These are phyloP conservation scores for Coenonympha glycerion DNA, from an alignment of 2,888 invertebrate species.

Conservation along the genomic window DNA sequence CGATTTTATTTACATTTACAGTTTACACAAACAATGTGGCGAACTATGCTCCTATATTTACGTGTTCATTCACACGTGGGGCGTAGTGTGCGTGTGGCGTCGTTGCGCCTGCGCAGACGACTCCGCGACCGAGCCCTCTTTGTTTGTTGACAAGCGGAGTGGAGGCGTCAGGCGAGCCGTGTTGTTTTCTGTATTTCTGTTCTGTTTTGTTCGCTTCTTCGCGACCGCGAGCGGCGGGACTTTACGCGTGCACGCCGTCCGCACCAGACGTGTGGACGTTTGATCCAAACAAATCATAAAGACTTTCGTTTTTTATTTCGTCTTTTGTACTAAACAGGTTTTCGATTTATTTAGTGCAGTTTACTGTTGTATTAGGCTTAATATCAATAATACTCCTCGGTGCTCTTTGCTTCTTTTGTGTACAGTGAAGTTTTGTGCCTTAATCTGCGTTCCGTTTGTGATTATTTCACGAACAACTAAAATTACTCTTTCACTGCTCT, in stretches of 20 bases:
- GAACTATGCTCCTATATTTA: slow-evolving; percentile 50
- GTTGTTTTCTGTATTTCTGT: slow-evolving; percentile 36
- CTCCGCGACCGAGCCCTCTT: slow-evolving; percentile 57
- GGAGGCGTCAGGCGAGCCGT: slow-evolving; percentile 29
- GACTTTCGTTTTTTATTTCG: slow-evolving; percentile 1
- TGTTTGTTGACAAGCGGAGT: slow-evolving; percentile 70
- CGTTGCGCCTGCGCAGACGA: slow-evolving; percentile 59
- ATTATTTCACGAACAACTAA: slow-evolving; percentile 48
- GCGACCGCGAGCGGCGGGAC: neutral
- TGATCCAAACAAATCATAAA: neutral
- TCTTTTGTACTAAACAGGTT: slow-evolving; percentile 32
- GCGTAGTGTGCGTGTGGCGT: slow-evolving; percentile 52
- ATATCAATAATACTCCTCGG: slow-evolving; percentile 47
- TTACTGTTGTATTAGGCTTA: slow-evolving; percentile 43
- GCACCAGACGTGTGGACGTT: slow-evolving; percentile 39
- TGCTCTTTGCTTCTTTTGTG: slow-evolving; percentile 45
- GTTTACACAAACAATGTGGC: slow-evolving; percentile 24
- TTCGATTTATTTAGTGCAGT: slow-evolving; percentile 59
- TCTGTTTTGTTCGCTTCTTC: too few species aligned
- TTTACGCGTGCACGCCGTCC: slow-evolving; percentile 49
- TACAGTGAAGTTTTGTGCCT: slow-evolving; percentile 37
- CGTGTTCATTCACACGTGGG: slow-evolving; percentile 64
- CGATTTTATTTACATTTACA: neutral
- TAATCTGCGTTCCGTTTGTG: slow-evolving; percentile 37
- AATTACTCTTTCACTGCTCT: slow-evolving; percentile 56